Evolutionary conservation across 2,888 invertebrate species (phyloP).

Genomic region (Dione juno): DNA sequence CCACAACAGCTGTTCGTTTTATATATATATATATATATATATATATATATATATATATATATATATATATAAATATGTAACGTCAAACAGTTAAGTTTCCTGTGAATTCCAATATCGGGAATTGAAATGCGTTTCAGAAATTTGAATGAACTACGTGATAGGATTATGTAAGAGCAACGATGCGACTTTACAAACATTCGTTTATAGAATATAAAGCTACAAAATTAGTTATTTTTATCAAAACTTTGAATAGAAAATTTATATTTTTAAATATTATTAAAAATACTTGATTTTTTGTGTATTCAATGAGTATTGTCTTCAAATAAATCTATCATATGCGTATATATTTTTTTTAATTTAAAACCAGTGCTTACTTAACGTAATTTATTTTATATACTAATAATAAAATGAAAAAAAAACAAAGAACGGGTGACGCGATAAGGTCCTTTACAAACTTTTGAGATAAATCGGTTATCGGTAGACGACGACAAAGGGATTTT

Average conservation of each 20-base stretch:
- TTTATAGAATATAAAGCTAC: conserved; percentile 28
- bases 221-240: neutral
- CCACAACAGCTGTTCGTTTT: neutral
- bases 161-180: conserved; percentile 32
- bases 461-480: conserved; percentile 34
- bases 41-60: neutral
- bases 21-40: neutral
- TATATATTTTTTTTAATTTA: no score
- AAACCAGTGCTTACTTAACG: neutral
- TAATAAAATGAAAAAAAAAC: conserved; percentile 19
- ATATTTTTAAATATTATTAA: no score
- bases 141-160: conserved; percentile 43
- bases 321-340: no score
- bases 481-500: conserved; percentile 32
- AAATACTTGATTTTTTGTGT: neutral
- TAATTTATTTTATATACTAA: conserved; percentile 4
- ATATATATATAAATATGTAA: conserved; percentile 16
- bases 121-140: conserved; percentile 45
- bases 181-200: conserved; percentile 18
- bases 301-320: no score
- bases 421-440: conserved; percentile 26
- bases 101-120: conserved; percentile 29
- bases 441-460: conserved; percentile 19
- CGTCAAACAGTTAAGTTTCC: conserved; percentile 23
- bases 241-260: no score